phyloP scores from a whole-genome alignment of 2,797 vertebrate species.

The Peromyscus melanophrys region DNA sequence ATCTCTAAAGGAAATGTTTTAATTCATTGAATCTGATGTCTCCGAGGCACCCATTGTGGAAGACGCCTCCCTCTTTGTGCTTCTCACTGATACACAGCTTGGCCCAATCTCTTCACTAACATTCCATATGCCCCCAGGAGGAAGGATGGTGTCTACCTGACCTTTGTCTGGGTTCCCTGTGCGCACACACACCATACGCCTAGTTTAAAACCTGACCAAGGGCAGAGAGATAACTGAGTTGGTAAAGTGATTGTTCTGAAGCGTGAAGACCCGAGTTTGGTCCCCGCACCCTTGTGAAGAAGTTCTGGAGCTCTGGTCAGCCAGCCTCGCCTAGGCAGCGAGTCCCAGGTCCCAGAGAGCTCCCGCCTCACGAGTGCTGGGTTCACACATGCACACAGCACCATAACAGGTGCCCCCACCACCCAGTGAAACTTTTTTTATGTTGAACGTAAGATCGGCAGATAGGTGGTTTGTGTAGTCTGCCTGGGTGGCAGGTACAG shows the following conservation, averaged over 20 bases:
- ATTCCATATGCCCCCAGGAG: background rate
- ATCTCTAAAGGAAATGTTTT: background rate
- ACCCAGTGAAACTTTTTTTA: background rate
- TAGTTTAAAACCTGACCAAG: constrained; percentile 15
- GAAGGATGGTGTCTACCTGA: background rate
- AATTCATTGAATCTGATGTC: background rate
- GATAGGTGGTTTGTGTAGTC: background rate
- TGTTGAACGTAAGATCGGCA: background rate
- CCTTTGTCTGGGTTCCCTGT: background rate
- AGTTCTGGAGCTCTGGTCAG: background rate
- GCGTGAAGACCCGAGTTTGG: background rate
- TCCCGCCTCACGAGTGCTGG: background rate
- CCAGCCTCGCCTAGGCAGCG: no score
- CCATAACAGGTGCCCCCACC: background rate
- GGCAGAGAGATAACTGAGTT: background rate
- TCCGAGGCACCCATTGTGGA: background rate
- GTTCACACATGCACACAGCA: background rate
- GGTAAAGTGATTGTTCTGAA: background rate
- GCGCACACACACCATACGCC: background rate
- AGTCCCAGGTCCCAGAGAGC: background rate
- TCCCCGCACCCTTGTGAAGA: background rate
- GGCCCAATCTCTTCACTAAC: background rate
- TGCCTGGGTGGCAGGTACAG: background rate
- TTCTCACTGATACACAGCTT: background rate
- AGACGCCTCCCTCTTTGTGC: background rate